Evolutionary conservation across 1,140 invertebrate species (phyloP).

Genomic region (Lanistes nyassanus): DNA sequence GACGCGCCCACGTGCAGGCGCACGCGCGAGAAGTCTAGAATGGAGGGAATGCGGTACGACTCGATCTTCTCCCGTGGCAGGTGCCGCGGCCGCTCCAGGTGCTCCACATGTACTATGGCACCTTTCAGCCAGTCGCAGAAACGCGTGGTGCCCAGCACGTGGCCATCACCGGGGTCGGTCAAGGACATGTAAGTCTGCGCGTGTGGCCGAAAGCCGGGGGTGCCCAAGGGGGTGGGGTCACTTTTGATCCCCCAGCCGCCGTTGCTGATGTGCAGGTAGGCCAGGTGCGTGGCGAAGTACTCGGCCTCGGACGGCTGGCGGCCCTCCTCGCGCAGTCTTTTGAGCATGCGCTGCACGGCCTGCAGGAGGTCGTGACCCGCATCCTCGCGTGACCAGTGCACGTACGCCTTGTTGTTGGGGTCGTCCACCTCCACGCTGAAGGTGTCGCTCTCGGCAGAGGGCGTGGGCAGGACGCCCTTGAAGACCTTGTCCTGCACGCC

Average conservation of each 20-base stretch:
- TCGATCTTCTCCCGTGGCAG: slow-evolving; percentile 41
- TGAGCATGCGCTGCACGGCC: slow-evolving; percentile 33
- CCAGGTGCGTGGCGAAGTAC: slow-evolving; percentile 44
- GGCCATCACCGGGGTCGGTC: slow-evolving; percentile 51
- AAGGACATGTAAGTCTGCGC: slow-evolving; percentile 53
- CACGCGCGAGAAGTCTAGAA: slow-evolving; percentile 46
- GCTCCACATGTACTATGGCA: slow-evolving; percentile 50
- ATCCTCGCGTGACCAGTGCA: slow-evolving; percentile 40
- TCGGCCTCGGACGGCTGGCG: slow-evolving; percentile 43
- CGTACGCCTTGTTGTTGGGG: slow-evolving; percentile 27
- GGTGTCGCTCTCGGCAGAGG: not conserved
- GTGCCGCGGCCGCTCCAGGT: slow-evolving; percentile 43
- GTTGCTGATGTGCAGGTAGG: slow-evolving; percentile 37
- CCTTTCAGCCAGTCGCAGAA: slow-evolving; percentile 49
- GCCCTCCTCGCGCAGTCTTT: slow-evolving; percentile 33
- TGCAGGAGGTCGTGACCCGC: slow-evolving; percentile 30
- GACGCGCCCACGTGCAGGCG: slow-evolving; percentile 44
- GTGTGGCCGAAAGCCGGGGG: slow-evolving; percentile 46
- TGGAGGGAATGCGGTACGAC: slow-evolving; percentile 45
- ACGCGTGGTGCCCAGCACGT: slow-evolving; percentile 47
- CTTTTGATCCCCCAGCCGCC: slow-evolving; percentile 31
- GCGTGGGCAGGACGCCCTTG: slow-evolving; percentile 37
- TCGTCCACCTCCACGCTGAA: slow-evolving; percentile 30
- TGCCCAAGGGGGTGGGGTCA: slow-evolving; percentile 31
- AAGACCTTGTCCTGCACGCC: slow-evolving; percentile 33